These are phyloP conservation scores for Mus spicilegus DNA, from an alignment of 2,113 vertebrate genomes.

Conservation along the genomic window DNA sequence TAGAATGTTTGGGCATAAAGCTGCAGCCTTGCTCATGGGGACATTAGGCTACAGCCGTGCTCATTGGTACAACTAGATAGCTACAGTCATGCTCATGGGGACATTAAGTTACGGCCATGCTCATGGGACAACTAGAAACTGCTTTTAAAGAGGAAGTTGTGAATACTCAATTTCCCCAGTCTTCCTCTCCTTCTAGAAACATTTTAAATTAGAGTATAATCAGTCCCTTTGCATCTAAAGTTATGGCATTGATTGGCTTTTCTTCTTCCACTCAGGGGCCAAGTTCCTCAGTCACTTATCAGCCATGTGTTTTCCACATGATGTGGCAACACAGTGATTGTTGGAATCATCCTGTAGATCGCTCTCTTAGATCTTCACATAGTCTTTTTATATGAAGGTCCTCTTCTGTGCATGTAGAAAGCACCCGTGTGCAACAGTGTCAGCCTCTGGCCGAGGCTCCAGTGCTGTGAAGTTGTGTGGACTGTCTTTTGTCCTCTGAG, in stretches of 20 bases:
- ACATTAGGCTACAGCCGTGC: neutral
- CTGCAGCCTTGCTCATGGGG: neutral
- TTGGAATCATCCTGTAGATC: neutral
- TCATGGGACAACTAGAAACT: neutral
- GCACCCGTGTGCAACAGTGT: neutral
- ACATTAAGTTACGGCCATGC: neutral
- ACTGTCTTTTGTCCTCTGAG: neutral
- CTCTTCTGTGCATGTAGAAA: neutral
- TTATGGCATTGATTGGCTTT: neutral
- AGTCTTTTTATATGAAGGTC: neutral
- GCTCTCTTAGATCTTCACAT: neutral
- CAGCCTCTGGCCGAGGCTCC: neutral
- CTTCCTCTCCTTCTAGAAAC: neutral
- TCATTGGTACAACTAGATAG: neutral
- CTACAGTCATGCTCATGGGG: neutral
- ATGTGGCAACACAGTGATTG: neutral
- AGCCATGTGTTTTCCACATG: neutral
- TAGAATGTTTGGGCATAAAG: neutral
- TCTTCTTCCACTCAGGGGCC: neutral
- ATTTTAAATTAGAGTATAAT: constrained; percentile 12
- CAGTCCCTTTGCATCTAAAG: neutral
- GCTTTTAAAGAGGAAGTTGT: neutral
- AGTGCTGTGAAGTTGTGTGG: neutral
- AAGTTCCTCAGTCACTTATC: neutral
- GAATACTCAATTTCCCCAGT: neutral